These are phyloP conservation scores for Oreortyx pictus DNA, from an alignment of 2,797 vertebrate genomes.

Conservation along the genomic window DNA sequence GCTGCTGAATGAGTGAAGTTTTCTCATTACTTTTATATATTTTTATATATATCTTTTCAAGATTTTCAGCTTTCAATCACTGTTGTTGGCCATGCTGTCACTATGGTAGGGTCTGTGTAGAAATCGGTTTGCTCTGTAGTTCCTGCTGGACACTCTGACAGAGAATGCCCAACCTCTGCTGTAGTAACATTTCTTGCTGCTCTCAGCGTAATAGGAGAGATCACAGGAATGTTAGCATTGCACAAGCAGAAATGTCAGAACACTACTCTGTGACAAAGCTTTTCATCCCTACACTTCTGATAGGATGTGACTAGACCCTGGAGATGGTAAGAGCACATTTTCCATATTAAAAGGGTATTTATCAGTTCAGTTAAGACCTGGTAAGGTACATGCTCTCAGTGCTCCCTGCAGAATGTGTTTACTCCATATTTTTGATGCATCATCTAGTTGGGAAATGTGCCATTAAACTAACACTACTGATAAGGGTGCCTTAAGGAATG, in stretches of 20 bases:
- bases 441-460: not conserved
- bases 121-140: not conserved
- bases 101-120: not conserved
- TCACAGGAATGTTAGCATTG: not conserved
- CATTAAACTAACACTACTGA: not conserved
- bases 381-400: not conserved
- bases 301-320: not conserved
- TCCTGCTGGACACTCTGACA: not conserved
- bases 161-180: not conserved
- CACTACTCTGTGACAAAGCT: not conserved
- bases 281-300: not conserved
- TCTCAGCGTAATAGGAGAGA: constrained; percentile 51
- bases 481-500: not conserved
- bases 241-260: constrained; percentile 52
- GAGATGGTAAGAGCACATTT: constrained; percentile 49
- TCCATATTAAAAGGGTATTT: not conserved
- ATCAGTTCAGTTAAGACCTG: not conserved
- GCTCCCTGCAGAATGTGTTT: not conserved
- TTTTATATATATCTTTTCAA: not conserved
- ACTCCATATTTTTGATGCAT: not conserved
- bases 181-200: constrained; percentile 12
- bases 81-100: not conserved
- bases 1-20: not conserved
- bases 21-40: not conserved
- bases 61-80: not conserved